These are phyloP conservation scores for Polymixis flavicincta DNA, from an alignment of 2,888 invertebrate genomes.

Conservation along the genomic window DNA sequence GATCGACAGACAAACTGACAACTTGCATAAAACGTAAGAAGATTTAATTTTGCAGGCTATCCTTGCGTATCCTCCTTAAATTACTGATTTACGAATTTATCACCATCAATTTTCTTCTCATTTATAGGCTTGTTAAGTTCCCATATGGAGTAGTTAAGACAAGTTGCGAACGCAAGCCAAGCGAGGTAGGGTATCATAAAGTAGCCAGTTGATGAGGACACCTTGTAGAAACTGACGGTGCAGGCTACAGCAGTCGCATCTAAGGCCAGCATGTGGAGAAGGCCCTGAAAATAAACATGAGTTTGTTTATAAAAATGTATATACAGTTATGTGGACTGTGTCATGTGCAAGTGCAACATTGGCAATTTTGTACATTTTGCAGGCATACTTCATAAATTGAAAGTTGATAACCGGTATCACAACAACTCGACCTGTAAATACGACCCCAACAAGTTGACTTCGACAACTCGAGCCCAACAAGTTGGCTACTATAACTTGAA, in stretches of 20 bases:
- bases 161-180: slow-evolving; percentile 82
- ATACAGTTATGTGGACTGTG: not conserved
- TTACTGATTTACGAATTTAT: slow-evolving; percentile 7
- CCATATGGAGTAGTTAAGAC: slow-evolving; percentile 82
- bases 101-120: slow-evolving; percentile 38
- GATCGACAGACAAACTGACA: too few species aligned
- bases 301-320: slow-evolving; percentile 1
- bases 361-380: not conserved
- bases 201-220: slow-evolving; percentile 76
- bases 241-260: slow-evolving; percentile 80
- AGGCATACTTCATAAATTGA: too few species aligned
- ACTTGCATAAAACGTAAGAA: too few species aligned
- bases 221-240: slow-evolving; percentile 75
- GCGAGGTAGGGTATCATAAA: slow-evolving; percentile 83
- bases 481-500: not conserved
- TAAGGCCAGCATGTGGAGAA: slow-evolving; percentile 83
- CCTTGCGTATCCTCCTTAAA: not conserved
- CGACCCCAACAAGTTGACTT: not conserved
- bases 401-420: not conserved
- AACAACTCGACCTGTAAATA: not conserved
- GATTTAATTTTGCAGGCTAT: too few species aligned
- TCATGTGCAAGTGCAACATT: not conserved
- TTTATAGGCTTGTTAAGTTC: slow-evolving; percentile 60
- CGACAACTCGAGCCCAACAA: not conserved
- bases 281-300: slow-evolving; percentile 73